A percentile compares a stretch with the other conserved stretches of the same genome.
Evolutionary conservation across 2,888 invertebrate genomes (phyloP).

Genomic region (Oeneis ivallda): DNA sequence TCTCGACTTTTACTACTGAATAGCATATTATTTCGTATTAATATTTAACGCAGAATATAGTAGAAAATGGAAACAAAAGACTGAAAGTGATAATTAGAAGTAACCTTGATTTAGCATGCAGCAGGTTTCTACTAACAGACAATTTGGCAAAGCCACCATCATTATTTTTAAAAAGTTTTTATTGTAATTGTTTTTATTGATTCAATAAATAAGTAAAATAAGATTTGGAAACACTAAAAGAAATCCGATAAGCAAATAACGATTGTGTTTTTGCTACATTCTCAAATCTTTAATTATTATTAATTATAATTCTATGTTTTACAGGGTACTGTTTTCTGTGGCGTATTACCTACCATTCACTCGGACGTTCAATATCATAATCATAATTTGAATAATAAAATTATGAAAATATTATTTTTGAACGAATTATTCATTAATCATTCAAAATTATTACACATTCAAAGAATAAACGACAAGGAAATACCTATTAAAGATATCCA

Average conservation of each 20-base stretch:
- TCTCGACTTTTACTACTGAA: too few species aligned
- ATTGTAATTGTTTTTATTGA: neutral
- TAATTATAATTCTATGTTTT: too few species aligned
- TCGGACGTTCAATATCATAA: too few species aligned
- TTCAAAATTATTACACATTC: neutral
- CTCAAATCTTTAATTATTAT: too few species aligned
- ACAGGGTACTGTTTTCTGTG: too few species aligned
- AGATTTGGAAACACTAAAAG: neutral
- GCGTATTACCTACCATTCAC: too few species aligned
- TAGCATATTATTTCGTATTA: too few species aligned
- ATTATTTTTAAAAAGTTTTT: neutral
- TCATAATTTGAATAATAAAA: too few species aligned
- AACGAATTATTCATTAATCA: too few species aligned
- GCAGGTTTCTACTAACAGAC: neutral
- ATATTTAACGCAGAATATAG: too few species aligned
- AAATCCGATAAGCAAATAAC: neutral
- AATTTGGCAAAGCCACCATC: neutral
- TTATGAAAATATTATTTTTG: too few species aligned
- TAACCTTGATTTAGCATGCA: neutral
- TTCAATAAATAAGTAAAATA: neutral
- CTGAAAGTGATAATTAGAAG: neutral
- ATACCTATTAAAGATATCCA: neutral
- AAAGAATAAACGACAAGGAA: neutral
- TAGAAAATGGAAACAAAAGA: too few species aligned
- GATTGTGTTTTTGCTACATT: neutral